Conservation (phyloP, 2,797 vertebrate genomes). For the Remorina albescens region DNA sequence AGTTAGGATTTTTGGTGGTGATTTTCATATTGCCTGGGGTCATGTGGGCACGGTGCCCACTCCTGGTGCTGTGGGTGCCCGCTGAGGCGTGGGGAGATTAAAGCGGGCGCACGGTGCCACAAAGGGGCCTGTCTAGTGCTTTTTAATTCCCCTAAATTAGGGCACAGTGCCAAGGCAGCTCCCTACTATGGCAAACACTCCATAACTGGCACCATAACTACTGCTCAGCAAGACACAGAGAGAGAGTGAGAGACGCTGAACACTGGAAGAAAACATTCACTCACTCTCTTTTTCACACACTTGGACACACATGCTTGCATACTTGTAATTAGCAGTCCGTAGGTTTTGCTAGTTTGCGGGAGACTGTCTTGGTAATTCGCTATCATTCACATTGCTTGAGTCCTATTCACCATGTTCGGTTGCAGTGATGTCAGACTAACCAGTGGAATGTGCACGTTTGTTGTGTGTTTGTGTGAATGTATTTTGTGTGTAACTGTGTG, state of each 20-base stretch:
- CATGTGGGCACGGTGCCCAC: slow-evolving; percentile 84
- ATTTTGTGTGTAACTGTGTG: slow-evolving; percentile 14
- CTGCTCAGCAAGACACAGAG: slow-evolving; percentile 72
- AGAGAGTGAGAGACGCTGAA: slow-evolving; percentile 55
- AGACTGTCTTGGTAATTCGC: slow-evolving; percentile 43
- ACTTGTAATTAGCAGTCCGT: slow-evolving; percentile 73
- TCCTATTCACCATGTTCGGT: slow-evolving; percentile 40
- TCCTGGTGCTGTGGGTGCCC: slow-evolving; percentile 82
- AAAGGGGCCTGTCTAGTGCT: slow-evolving; percentile 88
- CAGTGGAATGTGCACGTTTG: slow-evolving; percentile 62
- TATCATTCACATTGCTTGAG: slow-evolving; percentile 52
- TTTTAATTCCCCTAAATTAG: slow-evolving; percentile 89
- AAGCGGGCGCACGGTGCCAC: slow-evolving; percentile 84
- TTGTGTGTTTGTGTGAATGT: slow-evolving; percentile 40
- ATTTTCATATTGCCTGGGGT: slow-evolving; percentile 88
- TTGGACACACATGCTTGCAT: slow-evolving; percentile 70
- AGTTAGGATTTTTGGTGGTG: slow-evolving; percentile 80
- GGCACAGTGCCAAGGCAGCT: slow-evolving; percentile 81
- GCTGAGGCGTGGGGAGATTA: slow-evolving; percentile 86
- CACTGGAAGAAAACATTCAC: slow-evolving; percentile 65
- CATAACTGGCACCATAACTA: slow-evolving; percentile 80
- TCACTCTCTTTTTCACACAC: slow-evolving; percentile 62
- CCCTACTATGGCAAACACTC: slow-evolving; percentile 82
- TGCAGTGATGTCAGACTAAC: slow-evolving; percentile 63
- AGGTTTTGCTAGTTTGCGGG: slow-evolving; percentile 62